Conservation (phyloP, 2,113 vertebrate genomes). For the Benitochromis conjunctus region DNA sequence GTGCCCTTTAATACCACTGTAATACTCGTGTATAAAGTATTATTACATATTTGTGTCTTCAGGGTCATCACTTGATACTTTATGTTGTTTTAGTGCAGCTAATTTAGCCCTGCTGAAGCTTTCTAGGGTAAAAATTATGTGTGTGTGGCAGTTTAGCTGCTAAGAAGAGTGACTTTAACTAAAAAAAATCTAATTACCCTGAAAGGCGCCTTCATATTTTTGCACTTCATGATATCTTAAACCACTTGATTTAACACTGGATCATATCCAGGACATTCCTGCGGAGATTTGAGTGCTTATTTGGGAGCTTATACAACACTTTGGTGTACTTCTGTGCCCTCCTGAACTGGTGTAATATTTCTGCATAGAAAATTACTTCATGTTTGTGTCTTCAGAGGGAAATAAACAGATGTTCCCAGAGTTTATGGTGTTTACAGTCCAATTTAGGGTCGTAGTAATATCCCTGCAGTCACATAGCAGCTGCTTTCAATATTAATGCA, state of each 20-base stretch:
- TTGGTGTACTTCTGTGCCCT: neutral
- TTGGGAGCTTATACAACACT: rapidly evolving
- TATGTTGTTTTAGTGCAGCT: neutral
- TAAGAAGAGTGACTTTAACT: neutral
- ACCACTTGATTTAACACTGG: neutral
- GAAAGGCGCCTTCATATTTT: rapidly evolving
- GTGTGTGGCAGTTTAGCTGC: rapidly evolving
- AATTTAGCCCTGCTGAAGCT: rapidly evolving
- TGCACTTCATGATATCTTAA: neutral
- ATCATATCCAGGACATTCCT: neutral
- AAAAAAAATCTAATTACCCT: rapidly evolving
- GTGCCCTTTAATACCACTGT: rapidly evolving
- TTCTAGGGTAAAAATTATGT: rapidly evolving
- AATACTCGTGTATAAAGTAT: neutral
- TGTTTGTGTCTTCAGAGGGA: neutral
- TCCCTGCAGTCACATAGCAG: neutral
- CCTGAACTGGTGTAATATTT: neutral
- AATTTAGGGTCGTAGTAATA: neutral
- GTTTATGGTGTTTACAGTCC: neutral
- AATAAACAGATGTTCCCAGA: neutral
- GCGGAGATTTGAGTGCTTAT: neutral
- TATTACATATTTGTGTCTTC: rapidly evolving
- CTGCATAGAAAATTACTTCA: neutral
- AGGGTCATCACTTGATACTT: rapidly evolving
- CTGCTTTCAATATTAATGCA: neutral